Base-by-base conservation (phyloP, 2,797 vertebrate species). In the Ciconia nigra region DNA sequence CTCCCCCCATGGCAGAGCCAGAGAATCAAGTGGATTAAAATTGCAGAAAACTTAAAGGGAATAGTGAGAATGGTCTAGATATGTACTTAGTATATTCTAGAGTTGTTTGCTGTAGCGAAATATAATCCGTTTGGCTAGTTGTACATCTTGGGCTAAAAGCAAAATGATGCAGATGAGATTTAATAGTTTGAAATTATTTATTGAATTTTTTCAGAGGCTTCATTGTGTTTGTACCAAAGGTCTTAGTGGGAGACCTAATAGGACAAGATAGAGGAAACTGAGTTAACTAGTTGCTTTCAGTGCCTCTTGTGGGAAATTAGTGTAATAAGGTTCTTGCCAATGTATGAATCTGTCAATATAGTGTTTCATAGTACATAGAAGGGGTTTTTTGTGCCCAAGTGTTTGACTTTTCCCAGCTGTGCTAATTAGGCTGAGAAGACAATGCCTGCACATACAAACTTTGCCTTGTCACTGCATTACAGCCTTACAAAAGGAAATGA, bases 401-500 rank as follows among this genome's bases (percentile, higher is more conserved):
- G 24, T 87, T 87, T 85, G 89, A 46, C 84, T 93, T 70, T 35
- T 71, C 52, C 39, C 67, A 77, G 87, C 63, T 5, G 24, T 87
- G 78, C 49, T 93, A 51, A 89, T 96, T 67, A 80, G 87, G 29
- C 82, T 83, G 61, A 73, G 62, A 41, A 96, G 79, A 83, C 89
- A 96, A 91, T 91, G 81, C 57, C 55, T 89, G 59, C 0, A 0
- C 52, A 65, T 70, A 71, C 71, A 74, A 87, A 80, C 95, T 92
- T 84, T 87, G 78, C 87, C 63, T 93, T 93, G 94, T 95, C 89
- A 87, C 72, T 86, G 88, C 47, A 3, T 95, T 92, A 74, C 61
- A 95, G 77, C 76, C 54, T 90, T 83, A 90, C 84, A 93, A 96
- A 96, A 91, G 92, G 76, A 95, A 94, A 89, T 66, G 54, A 94